These are phyloP conservation scores for Euthynnus affinis DNA, from an alignment of 2,797 vertebrate species.

Conservation along the genomic window DNA sequence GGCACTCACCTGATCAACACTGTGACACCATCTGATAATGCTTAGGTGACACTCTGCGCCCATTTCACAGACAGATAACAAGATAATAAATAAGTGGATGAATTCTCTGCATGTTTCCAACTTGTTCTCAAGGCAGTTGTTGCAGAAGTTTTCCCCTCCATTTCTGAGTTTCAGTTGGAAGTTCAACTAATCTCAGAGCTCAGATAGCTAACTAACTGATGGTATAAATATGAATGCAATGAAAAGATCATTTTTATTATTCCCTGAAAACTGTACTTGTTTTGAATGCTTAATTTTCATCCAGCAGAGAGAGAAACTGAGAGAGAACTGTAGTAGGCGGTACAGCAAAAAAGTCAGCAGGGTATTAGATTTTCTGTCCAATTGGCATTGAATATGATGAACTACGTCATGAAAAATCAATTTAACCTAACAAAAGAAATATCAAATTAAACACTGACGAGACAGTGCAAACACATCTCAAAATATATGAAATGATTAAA, in stretches of 20 bases:
- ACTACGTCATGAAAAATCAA: not conserved
- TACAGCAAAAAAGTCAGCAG: not conserved
- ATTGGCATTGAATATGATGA: not conserved
- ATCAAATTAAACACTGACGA: not conserved
- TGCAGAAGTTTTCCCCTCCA: not conserved
- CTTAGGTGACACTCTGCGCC: constrained; percentile 56
- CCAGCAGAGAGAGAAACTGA: not conserved
- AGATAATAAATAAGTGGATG: constrained; percentile 2
- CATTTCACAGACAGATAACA: constrained; percentile 7
- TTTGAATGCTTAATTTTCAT: constrained; percentile 40
- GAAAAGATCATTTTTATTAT: not conserved
- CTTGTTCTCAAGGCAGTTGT: not conserved
- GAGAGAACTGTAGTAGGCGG: not conserved
- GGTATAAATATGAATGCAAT: not conserved
- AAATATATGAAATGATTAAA: too few species aligned
- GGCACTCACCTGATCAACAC: constrained; percentile 52
- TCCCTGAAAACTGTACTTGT: not conserved
- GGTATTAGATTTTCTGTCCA: constrained; percentile 6
- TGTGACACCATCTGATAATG: constrained; percentile 64
- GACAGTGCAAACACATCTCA: too few species aligned
- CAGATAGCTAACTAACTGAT: not conserved
- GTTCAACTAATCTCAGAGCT: not conserved
- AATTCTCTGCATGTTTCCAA: not conserved
- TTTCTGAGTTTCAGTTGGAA: constrained; percentile 1
- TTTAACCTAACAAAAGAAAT: constrained; percentile 7